Evolutionary conservation across 2,113 vertebrate species (phyloP).

Genomic region (Oreotragus oreotragus): DNA sequence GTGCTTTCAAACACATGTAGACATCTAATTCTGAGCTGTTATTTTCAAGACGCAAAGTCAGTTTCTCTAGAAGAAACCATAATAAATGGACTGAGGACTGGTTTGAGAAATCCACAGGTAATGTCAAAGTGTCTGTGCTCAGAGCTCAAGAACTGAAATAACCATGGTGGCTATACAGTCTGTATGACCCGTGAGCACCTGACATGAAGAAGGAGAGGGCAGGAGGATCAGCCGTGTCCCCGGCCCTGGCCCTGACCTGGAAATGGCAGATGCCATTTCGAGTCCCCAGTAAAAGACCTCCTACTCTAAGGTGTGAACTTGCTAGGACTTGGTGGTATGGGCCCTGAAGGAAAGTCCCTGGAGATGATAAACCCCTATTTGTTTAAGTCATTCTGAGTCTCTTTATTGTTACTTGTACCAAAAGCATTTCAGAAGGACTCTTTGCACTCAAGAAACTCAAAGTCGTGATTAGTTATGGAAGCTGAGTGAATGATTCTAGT

Average conservation of each 20-base stretch:
- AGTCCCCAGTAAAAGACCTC: too few relatives aligned
- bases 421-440: not conserved
- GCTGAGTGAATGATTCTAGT: not conserved
- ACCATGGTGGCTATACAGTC: not conserved
- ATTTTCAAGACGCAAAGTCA: conserved; percentile 10
- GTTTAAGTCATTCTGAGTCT: not conserved
- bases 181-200: not conserved
- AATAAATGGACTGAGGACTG: not conserved
- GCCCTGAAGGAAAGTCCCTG: too few relatives aligned
- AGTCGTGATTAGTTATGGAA: not conserved
- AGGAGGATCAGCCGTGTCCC: not conserved
- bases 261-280: not conserved
- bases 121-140: not conserved
- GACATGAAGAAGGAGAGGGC: not conserved
- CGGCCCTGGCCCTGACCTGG: not conserved
- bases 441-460: not conserved
- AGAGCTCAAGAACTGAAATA: not conserved
- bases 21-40: not conserved
- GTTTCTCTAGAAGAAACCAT: conserved; percentile 18
- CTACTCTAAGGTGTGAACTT: too few relatives aligned
- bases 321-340: too few relatives aligned
- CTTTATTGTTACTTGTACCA: not conserved
- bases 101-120: not conserved
- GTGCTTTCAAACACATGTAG: not conserved
- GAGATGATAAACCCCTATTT: not conserved